Conservation (phyloP, 2,797 vertebrate species). For the Pseudocheirus occidentalis region DNA sequence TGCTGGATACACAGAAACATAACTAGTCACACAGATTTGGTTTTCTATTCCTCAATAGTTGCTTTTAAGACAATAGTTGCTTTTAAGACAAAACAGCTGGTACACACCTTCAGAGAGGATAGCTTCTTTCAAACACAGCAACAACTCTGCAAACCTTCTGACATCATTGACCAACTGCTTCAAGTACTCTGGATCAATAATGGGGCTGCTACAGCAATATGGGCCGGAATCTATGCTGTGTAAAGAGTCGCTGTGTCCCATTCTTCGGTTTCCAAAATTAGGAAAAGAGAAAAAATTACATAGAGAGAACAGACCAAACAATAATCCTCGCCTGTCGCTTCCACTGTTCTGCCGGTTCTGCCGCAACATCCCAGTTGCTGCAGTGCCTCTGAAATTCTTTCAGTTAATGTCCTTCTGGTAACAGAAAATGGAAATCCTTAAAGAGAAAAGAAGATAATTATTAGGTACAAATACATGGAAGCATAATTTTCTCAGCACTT, state of each 20-base stretch:
- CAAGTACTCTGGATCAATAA: slow-evolving; percentile 94
- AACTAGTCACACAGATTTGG: slow-evolving; percentile 32
- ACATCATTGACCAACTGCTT: slow-evolving; percentile 96
- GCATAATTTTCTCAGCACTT: background rate
- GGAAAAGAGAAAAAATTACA: slow-evolving; percentile 86
- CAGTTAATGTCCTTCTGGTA: slow-evolving; percentile 73
- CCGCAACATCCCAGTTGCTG: slow-evolving; percentile 90
- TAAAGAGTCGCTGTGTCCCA: slow-evolving; percentile 87
- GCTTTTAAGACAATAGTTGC: slow-evolving; percentile 64
- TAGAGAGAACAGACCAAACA: slow-evolving; percentile 89
- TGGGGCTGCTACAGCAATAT: slow-evolving; percentile 85
- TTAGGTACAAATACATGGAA: background rate
- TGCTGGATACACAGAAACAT: background rate
- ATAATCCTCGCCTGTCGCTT: slow-evolving; percentile 88
- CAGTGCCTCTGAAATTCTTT: slow-evolving; percentile 79
- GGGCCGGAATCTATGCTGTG: slow-evolving; percentile 89
- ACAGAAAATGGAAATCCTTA: slow-evolving; percentile 66
- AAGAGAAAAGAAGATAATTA: background rate
- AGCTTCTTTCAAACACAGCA: slow-evolving; percentile 94
- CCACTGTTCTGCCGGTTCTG: slow-evolving; percentile 86
- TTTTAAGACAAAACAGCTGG: slow-evolving; percentile 65
- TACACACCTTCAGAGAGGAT: slow-evolving; percentile 92
- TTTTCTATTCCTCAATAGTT: slow-evolving; percentile 50
- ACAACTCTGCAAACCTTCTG: slow-evolving; percentile 94
- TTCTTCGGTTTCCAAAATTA: slow-evolving; percentile 87